phyloP scores from a whole-genome alignment of 2,888 invertebrate species.

The Allygus modestus region DNA sequence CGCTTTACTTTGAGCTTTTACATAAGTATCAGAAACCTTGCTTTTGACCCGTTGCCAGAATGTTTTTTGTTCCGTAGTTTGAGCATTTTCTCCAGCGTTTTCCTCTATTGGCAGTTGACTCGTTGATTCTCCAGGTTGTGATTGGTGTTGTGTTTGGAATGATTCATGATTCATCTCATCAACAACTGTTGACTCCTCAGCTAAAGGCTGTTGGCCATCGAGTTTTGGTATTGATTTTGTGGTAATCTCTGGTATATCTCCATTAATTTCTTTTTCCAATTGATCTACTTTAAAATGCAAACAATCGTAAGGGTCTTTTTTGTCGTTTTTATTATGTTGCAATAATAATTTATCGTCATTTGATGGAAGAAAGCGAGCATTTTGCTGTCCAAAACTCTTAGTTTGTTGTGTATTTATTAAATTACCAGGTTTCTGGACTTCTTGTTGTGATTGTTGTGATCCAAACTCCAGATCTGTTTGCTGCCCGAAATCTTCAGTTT shows the following conservation, averaged over 20 bases:
- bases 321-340: background rate
- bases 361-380: background rate
- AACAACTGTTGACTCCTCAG: conserved; percentile 40
- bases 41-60: conserved; percentile 79
- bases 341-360: background rate
- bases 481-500: conserved; percentile 24
- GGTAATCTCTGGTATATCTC: background rate
- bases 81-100: conserved; percentile 67
- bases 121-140: conserved; percentile 10
- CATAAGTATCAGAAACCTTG: conserved; percentile 77
- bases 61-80: conserved; percentile 70
- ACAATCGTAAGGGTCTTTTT: conserved; percentile 33
- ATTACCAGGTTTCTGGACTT: background rate
- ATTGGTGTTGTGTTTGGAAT: conserved; percentile 48
- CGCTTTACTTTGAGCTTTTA: conserved; percentile 78
- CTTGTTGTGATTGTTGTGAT: conserved; percentile 22
- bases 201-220: background rate
- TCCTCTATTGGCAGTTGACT: conserved; percentile 47
- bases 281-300: conserved; percentile 13
- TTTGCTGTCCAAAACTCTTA: background rate
- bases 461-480: conserved; percentile 14
- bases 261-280: conserved; percentile 34
- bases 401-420: no score
- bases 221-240: background rate
- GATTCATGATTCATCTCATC: conserved; percentile 50